These are phyloP conservation scores for Mesorhabditis spiculigera DNA, from an alignment of 2,888 invertebrate species.

Conservation along the genomic window DNA sequence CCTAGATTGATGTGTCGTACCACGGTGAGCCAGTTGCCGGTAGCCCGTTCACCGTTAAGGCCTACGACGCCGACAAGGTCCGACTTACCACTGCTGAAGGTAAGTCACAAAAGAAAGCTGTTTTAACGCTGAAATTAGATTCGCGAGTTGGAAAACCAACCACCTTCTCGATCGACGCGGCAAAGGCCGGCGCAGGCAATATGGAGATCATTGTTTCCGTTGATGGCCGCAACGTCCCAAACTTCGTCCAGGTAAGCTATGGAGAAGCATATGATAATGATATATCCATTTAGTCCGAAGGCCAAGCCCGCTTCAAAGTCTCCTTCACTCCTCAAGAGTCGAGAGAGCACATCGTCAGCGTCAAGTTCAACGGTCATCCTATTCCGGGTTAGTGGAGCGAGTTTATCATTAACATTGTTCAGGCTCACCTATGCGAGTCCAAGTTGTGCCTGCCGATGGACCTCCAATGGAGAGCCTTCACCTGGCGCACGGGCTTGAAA, in stretches of 20 bases:
- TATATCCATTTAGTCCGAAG: not conserved
- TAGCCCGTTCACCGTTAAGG: slow-evolving; percentile 61
- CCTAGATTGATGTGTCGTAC: slow-evolving; percentile 42
- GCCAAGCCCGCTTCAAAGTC: slow-evolving; percentile 65
- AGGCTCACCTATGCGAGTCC: slow-evolving; percentile 21
- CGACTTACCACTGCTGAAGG: slow-evolving; percentile 85
- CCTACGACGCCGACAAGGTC: slow-evolving; percentile 84
- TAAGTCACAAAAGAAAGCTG: not conserved
- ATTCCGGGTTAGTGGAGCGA: slow-evolving; percentile 47
- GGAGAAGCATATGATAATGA: slow-evolving; percentile 66
- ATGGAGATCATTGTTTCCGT: slow-evolving; percentile 95
- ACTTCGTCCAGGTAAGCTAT: slow-evolving; percentile 72
- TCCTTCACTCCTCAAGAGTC: slow-evolving; percentile 95
- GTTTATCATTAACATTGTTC: not conserved
- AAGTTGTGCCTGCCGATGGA: slow-evolving; percentile 10
- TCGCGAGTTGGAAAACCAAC: slow-evolving; percentile 81
- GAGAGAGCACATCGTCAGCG: slow-evolving; percentile 83
- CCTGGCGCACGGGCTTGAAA: not conserved
- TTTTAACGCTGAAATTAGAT: not conserved
- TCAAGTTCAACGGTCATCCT: slow-evolving; percentile 70
- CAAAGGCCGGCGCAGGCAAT: slow-evolving; percentile 81
- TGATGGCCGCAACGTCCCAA: slow-evolving; percentile 91
- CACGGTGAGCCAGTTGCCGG: slow-evolving; percentile 46
- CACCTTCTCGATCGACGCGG: slow-evolving; percentile 80
- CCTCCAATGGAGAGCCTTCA: not conserved